Base-by-base conservation (phyloP, 2,888 invertebrate genomes). In the Dynastes maya region DNA sequence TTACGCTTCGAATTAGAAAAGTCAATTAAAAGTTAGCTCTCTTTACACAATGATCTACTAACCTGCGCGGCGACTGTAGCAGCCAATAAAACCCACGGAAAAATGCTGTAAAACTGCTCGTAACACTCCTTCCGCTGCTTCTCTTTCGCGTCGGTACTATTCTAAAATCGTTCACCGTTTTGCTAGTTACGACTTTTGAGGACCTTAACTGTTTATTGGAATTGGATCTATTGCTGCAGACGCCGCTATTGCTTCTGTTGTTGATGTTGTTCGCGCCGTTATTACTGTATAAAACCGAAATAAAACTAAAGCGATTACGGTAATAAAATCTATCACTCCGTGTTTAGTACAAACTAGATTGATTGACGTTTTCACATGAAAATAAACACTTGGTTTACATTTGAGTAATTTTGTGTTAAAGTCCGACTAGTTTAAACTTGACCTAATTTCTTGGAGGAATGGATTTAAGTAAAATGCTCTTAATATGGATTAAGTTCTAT, bases 1-100 rank as follows among this genome's bases (percentile, higher is more conserved):
- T 68, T 78, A 58, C 53, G 61, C 71, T 77, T 65, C 78, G 82
- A 80, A 82, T 81, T 81, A 82, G 81, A 82, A 82, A 81, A 82
- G 82, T 82, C 81, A 81, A 82, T 82, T 82, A 82, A 82, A 82
- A 82, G 64, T 81, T 82, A 45, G 45, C 45, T 80, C 80, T 78
- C 72, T 67, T 67, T 65, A 75, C 74, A 74, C 75, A 11, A 45
- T 45, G 45, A 45, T 45, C 45, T 45, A 45, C 45, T 45, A 45
- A 45, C 45, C 45, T 8, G 45, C 45, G 45, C 1, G 45, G 8
- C 45, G 45, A 37, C 45, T 45, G 45, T 11, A 11, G 45, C 61
- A 16, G 29, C 63, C 61, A 64, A 63, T 75, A 63, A 75, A 75
- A 63, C 45, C 45, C 9, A 45, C 45, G 45, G 49, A 63, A 58